Evolutionary conservation across 2,113 vertebrate species (phyloP), one percentile per base, ranked within the genome.

Genomic region (Sapajus apella): DNA sequence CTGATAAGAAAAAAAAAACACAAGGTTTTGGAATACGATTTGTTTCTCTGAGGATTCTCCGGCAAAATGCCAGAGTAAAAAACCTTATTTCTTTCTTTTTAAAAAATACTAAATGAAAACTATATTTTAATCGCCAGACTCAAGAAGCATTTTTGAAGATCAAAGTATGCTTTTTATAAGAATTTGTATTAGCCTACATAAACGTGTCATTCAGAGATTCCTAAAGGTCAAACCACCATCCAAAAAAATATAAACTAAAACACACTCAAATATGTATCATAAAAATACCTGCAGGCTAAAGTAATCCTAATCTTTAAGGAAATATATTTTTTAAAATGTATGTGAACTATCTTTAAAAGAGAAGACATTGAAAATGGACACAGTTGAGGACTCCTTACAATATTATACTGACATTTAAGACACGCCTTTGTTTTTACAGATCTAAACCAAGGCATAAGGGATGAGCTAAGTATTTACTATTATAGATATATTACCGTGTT

Each of bases 241-340:
- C 23, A 87, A 90, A 95, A 82, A 13, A 93, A 5, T 61, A 94
- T 37, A 84, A 88, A 93, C 23, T 79, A 88, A 85, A 96, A 84
- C 77, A 81, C 12, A 90, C 35, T 81, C 21, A 92, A 83, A 91
- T 80, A 16, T 64, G 58, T 61, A 10, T 7, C 58, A 82, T 47
- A 76, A 96, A 82, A 92, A 93, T 96, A 43, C n/a, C n/a, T 94
- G 56, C 7, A 92, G 94, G 88, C 58, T 83, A 79, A 90, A 90
- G 32, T 23, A 73, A n/a, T 81, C 40, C 40, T 94, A 66, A 66
- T 92, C 13, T 85, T 30, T 17, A 91, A 88, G 77, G 58, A 55
- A 35, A 80, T 18, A 8, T 14, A 37, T 55, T 6, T 80, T 55
- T 8, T n/a, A 12, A 80, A 89, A 90, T 27, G 9, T 89, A 73